Evolutionary conservation across 2,113 vertebrate species (phyloP).

Genomic region (Mohoua ochrocephala): DNA sequence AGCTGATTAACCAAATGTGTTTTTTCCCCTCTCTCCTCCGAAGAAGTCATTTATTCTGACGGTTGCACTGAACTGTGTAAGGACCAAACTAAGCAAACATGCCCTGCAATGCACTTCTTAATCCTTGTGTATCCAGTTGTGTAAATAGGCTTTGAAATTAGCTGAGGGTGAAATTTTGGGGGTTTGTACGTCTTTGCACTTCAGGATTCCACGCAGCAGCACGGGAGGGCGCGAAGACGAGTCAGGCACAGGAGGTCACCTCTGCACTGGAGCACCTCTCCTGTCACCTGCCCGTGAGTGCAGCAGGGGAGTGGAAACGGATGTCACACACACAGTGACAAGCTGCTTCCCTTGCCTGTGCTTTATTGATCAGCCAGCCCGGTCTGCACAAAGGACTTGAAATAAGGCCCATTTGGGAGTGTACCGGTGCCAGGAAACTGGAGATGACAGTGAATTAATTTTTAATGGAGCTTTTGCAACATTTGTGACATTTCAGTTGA

Average conservation of each 20-base stretch:
- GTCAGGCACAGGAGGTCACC: background rate
- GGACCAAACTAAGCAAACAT: background rate
- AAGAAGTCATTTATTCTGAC: conserved; percentile 6
- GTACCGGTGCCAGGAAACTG: background rate
- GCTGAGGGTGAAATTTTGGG: conserved; percentile 8
- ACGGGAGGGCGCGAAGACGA: background rate
- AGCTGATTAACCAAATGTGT: background rate
- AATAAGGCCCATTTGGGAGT: background rate
- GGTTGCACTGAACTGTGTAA: background rate
- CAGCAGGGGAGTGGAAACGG: background rate
- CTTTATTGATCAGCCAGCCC: background rate
- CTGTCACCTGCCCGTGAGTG: background rate
- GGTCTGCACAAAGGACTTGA: background rate
- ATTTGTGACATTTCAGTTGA: background rate
- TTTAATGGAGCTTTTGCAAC: background rate
- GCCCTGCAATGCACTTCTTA: background rate
- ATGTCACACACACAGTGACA: background rate
- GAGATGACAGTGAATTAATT: background rate
- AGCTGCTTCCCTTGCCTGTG: background rate
- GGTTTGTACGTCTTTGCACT: background rate
- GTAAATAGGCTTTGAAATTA: conserved; percentile 11
- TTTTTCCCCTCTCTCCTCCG: background rate
- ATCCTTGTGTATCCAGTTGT: background rate
- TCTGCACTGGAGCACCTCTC: background rate
- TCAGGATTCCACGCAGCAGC: background rate